Percentiles rank a stretch among this genome's conserved stretches.
Evolutionary conservation across 1,140 invertebrate species (phyloP).

Genomic region (Drosophila kikkawai): DNA sequence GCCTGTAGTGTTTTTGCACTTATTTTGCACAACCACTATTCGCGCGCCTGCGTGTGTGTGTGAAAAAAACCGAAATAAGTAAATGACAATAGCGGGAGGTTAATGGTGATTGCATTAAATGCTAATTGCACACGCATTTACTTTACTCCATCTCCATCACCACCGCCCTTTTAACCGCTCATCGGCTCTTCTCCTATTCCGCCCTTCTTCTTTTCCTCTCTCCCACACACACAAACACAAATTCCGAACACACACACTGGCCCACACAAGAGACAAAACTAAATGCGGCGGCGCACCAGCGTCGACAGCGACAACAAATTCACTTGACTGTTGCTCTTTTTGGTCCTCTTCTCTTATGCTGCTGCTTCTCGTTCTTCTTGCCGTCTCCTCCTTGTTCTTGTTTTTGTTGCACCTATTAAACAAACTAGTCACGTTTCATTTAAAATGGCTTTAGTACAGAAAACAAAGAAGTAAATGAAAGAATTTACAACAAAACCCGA

Average conservation of each 20-base stretch:
- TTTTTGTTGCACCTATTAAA: conserved; percentile 65
- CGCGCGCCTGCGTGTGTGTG: conserved; percentile 11
- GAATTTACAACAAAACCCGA: conserved; percentile 1
- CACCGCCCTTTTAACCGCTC: conserved; percentile 6
- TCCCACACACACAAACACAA: conserved; percentile 27
- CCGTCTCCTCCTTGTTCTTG: conserved; percentile 12
- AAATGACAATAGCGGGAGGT: conserved; percentile 49
- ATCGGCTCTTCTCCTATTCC: conserved; percentile 31
- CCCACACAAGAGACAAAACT: conserved; percentile 23
- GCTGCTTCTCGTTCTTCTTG: conserved; percentile 25
- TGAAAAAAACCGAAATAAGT: conserved; percentile 4
- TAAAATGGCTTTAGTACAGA: conserved; percentile 43
- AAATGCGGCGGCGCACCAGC: conserved; percentile 58
- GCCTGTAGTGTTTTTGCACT: conserved; percentile 37
- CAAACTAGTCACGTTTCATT: conserved; percentile 74
- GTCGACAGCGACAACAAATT: conserved; percentile 59
- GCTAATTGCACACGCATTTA: conserved; percentile 78
- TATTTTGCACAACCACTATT: conserved; percentile 31
- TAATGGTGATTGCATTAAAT: conserved; percentile 71
- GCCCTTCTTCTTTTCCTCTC: conserved; percentile 43
- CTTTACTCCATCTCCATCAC: conserved; percentile 10
- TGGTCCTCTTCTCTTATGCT: conserved; percentile 28
- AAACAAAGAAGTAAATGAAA: conserved; percentile 30
- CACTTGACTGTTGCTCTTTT: conserved; percentile 69
- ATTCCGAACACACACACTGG: conserved; percentile 22